Base-by-base conservation (phyloP, 1,140 invertebrate genomes). In the Colletes latitarsis region DNA sequence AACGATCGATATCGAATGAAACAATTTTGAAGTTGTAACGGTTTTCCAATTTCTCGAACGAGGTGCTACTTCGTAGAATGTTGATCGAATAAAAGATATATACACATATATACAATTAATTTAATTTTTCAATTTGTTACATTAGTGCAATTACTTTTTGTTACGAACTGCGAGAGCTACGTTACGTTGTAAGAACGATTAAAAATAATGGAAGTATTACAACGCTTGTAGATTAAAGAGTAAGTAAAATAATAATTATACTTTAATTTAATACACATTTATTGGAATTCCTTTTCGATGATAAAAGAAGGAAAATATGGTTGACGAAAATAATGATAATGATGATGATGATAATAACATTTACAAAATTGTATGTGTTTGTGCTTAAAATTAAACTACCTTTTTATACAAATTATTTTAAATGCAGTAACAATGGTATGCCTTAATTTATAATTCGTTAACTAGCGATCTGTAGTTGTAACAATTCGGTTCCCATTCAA, bases 401-500 rank as follows among this genome's bases (percentile, higher is more conserved):
- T 55, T 74, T 83, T 84, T 85, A 75, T 84, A 84, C 82, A 85
- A 72, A 69, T 85, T 77, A 77, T 77, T 73, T 85, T 85, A 84
- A 85, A 84, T 84, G 82, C 78, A 62, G 69, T 69, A 85, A 81
- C 68, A 81, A 84, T 60, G 60, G 84, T 81, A 83, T 85, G 66
- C 8, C 58, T 55, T 77, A 75, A 46, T 39, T 73, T 84, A 68
- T 67, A 67, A 21, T 83, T 71, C 55, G 75, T 77, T 77, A 77
- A 63, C 41, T 77, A n/a, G 53, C 43, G 30, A 72, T 30, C n/a
- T 64, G 43, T 21, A 67, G n/a, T n/a, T 49, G 43, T 41, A 71
- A 52, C 17, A 64, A 39, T 72, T 72, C 15, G 53, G 30, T 52
- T 78, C 41, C 30, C 30, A 30, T 30, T 30, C 30, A 55, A 69